Evolutionary conservation across 2,797 vertebrate genomes (phyloP), one percentile per base, ranked within the genome.

Genomic region (Salmo trutta): DNA sequence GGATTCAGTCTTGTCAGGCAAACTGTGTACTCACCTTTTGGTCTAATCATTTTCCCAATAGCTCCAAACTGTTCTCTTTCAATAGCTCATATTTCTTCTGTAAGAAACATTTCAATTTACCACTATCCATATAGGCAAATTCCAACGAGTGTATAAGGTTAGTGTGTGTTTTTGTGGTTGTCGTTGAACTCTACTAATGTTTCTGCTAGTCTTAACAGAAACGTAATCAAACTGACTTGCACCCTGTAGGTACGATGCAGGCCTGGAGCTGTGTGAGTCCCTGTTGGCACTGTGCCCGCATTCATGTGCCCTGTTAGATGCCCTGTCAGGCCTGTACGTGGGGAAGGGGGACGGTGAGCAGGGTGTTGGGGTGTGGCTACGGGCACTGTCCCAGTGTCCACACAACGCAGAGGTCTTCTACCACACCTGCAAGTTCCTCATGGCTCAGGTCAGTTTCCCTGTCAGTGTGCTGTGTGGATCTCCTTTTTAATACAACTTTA

Each of bases 321-420:
- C 90, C 29, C 92, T 97, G 78, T 94, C 93, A 1, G 90, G 93
- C 54, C 89, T 98, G 7, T 96, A 96, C 84, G 78, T 96, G 51
- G 85, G 84, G 41, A 90, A 83, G 70, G 92, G 93, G 14, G 82
- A 95, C 27, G 10, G 59, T 0, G 95, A 95, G 1, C 86, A 67
- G 78, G 96, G 96, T 1, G 91, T 90, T 12, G 84, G 87, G 17
- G 88, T 94, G 74, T 99, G 97, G 97, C 91, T 95, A 21, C 89
- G 87, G 27, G 95, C 96, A 14, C 94, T 97, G 88, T 93, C 93
- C 4, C 94, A 87, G 86, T 94, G 93, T 84, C 95, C 95, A 75
- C 90, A 95, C 84, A 95, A 96, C 52, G 95, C 96, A 0, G 91
- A 95, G 81, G 83, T 98, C 81, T 97, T 99, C 91, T 97, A 97